Evolutionary conservation across 1,140 invertebrate species (phyloP), one percentile per base, ranked within the genome.

Genomic region (Dreissena rostriformis): DNA sequence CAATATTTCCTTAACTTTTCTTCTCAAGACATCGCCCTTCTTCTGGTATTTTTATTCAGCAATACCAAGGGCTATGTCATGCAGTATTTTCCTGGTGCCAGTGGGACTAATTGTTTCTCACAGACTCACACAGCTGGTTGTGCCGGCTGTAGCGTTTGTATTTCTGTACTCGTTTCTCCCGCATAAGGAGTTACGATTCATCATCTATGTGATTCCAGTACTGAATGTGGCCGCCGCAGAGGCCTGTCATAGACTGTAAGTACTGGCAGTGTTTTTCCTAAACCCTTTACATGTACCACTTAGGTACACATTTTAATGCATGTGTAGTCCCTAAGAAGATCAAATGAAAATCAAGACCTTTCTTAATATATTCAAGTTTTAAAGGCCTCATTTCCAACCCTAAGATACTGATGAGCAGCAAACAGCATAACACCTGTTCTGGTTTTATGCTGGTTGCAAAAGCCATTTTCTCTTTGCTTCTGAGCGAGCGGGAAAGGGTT

Each of bases 21-120:
- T 57, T 85, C 93, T 39, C 39, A 5, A 98, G 97, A 98, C 97
- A 66, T 97, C 96, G 61, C 99, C 98, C 81, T 99, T 99, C 93
- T 92, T 98, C 14, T 99, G 99, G 99, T 99, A 99, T 93, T 99
- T 99, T 92, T 99, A 98, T 93, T 99, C 98, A 52, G 99, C 98
- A 0, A 93, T 99, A 29, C 99, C 99, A 1, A 94, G 98, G 82
- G 97, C 97, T 7, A 94, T 99, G 88, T 96, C 96, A 1, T 94
- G 96, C 6, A 98, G 97, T 65, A 91, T 97, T 28, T 90, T 98
- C 19, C 94, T 99, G 53, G 94, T 98, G 75, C 97, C 97, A 11
- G 87, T 98, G 49, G 98, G 98, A 52, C 92, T 96, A 28, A 95
- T 95, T 75, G 93, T 96, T 82, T 97, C 98, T 89, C 93, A 94